Evolutionary conservation across 1,140 invertebrate genomes (phyloP).

Genomic region (Cherax quadricarinatus): DNA sequence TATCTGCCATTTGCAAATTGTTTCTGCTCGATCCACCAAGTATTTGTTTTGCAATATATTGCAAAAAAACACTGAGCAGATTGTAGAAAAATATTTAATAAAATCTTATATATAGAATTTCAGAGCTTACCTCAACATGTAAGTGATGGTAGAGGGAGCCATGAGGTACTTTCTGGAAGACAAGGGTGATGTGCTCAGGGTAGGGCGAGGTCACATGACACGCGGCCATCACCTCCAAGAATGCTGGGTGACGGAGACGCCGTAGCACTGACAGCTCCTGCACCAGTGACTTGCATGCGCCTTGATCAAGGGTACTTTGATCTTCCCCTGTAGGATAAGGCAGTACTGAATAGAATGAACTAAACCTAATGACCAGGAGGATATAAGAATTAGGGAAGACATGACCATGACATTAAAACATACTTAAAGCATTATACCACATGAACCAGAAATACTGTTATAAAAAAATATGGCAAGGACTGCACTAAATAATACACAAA

Average conservation of each 20-base stretch:
- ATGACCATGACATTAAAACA: no score
- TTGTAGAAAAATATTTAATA: no score
- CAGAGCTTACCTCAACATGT: slow-evolving; percentile 72
- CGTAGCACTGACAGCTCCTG: slow-evolving; percentile 76
- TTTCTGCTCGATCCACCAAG: no score
- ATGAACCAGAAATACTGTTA: no score
- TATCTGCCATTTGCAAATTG: no score
- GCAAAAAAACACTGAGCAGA: no score
- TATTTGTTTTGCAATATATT: no score
- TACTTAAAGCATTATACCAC: no score
- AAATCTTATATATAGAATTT: no score
- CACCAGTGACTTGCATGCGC: slow-evolving; percentile 53
- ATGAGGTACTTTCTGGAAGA: slow-evolving; percentile 77
- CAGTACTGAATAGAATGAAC: not conserved
- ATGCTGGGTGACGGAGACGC: slow-evolving; percentile 76
- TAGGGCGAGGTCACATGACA: slow-evolving; percentile 75
- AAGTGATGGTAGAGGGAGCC: slow-evolving; percentile 77
- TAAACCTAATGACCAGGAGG: not conserved
- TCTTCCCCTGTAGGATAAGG: slow-evolving; percentile 17
- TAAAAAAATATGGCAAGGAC: no score
- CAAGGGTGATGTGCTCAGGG: slow-evolving; percentile 76
- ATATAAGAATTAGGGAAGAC: no score
- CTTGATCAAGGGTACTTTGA: slow-evolving; percentile 21
- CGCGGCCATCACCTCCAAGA: slow-evolving; percentile 77
- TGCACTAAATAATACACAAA: no score